phyloP scores from a whole-genome alignment of 2,113 vertebrate genomes.

The Oreochromis tanganicae region DNA sequence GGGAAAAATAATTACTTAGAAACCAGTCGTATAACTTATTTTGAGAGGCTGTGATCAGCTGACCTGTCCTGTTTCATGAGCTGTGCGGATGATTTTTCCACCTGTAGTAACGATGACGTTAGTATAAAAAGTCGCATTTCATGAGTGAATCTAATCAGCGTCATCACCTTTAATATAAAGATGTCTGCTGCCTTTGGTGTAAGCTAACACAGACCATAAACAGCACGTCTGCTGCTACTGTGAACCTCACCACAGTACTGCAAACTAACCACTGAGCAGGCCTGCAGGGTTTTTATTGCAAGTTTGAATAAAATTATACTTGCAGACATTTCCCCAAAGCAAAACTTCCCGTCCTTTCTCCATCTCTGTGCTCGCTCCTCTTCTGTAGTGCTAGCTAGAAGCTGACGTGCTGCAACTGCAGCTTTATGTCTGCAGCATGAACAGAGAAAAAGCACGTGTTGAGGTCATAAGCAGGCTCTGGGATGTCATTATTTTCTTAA shows the following conservation, averaged over 20 bases:
- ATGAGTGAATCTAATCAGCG: background rate
- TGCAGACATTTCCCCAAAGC: background rate
- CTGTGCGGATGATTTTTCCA: background rate
- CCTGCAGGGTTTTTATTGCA: background rate
- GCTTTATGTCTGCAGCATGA: no score
- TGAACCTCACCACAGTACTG: background rate
- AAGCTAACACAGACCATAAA: background rate
- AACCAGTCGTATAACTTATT: background rate
- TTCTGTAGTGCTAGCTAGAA: background rate
- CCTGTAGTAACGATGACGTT: accelerated
- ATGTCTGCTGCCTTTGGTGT: background rate
- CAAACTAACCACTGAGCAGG: background rate
- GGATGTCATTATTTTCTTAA: background rate
- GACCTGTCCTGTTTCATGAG: background rate
- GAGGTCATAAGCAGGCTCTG: background rate
- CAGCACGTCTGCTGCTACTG: background rate
- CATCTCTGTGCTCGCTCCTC: accelerated
- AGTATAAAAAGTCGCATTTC: background rate
- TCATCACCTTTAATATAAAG: background rate
- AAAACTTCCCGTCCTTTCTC: accelerated
- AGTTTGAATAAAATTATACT: background rate
- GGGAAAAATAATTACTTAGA: background rate
- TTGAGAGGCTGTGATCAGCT: background rate
- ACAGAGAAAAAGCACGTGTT: no score
- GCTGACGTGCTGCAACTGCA: background rate